Conservation (phyloP, 2,797 vertebrate genomes). For the Spinibarbus caldwelli region DNA sequence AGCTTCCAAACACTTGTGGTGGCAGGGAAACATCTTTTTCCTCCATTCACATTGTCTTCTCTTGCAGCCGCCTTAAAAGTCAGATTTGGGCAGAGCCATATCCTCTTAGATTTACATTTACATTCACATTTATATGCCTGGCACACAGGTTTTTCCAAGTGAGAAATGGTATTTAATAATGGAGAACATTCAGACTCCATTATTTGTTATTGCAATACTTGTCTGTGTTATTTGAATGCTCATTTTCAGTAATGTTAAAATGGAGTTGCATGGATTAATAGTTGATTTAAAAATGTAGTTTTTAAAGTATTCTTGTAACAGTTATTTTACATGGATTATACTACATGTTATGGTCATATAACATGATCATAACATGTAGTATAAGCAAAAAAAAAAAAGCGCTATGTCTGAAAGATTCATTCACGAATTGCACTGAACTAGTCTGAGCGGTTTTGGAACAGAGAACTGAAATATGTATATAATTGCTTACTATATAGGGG, state of each 20-base stretch:
- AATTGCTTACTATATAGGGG: too few relatives aligned
- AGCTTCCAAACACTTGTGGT: conserved; percentile 71
- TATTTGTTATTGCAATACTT: not conserved
- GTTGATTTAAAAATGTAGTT: not conserved
- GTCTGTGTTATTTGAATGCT: not conserved
- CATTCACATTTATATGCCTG: conserved; percentile 52
- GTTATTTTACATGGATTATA: not conserved
- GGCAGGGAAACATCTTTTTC: conserved; percentile 61
- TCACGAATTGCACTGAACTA: not conserved
- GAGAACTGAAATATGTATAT: not conserved
- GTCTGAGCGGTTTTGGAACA: not conserved
- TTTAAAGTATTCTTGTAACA: not conserved
- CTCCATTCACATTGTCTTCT: conserved; percentile 66
- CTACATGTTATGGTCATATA: not conserved
- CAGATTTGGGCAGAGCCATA: conserved; percentile 11
- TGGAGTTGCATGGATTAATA: not conserved
- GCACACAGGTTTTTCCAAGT: not conserved
- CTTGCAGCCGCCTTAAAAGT: conserved; percentile 20
- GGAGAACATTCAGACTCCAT: not conserved
- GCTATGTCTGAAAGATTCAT: not conserved
- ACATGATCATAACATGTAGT: too few relatives aligned
- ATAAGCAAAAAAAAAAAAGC: not conserved
- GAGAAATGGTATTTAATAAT: not conserved
- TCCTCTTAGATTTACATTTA: conserved; percentile 38
- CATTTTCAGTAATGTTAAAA: not conserved